These are phyloP conservation scores for Drosophila elegans DNA, from an alignment of 1,140 invertebrate genomes.

Conservation along the genomic window DNA sequence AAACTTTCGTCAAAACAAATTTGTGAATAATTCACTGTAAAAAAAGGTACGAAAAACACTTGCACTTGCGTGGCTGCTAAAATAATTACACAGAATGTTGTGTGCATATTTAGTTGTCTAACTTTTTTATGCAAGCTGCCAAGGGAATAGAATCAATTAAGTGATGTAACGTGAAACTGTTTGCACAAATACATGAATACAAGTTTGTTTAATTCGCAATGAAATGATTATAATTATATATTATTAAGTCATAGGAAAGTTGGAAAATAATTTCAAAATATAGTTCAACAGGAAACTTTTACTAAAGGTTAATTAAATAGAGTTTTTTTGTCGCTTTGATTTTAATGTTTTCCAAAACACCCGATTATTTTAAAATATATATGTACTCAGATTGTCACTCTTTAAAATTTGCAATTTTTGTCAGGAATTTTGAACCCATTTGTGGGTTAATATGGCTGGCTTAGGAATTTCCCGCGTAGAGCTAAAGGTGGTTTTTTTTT, in stretches of 20 bases:
- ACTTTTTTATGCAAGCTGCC: slow-evolving; percentile 21
- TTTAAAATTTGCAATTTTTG: too few species aligned
- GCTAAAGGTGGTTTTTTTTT: not conserved
- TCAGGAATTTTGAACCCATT: not conserved
- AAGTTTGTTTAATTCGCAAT: not conserved
- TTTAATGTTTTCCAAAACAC: too few species aligned
- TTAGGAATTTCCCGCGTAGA: not conserved
- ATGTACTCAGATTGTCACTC: too few species aligned
- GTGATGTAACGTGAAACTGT: not conserved
- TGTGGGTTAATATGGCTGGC: slow-evolving; percentile 8
- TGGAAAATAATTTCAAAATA: not conserved
- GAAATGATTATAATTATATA: not conserved
- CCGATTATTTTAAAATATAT: too few species aligned
- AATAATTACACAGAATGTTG: slow-evolving; percentile 30
- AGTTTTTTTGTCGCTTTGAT: too few species aligned
- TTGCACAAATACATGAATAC: not conserved
- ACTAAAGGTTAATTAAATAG: too few species aligned
- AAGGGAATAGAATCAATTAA: slow-evolving; percentile 16
- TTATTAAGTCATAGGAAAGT: not conserved
- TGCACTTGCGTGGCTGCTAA: slow-evolving; percentile 29
- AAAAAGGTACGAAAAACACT: not conserved
- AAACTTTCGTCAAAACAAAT: slow-evolving; percentile 37
- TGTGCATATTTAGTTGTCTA: slow-evolving; percentile 12
- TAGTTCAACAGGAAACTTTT: too few species aligned
- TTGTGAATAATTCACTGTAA: slow-evolving; percentile 22